Percentiles rank a stretch among this genome's conserved stretches.
These are phyloP conservation scores for Mus minutoides DNA, from an alignment of 2,797 vertebrate genomes.

Conservation along the genomic window DNA sequence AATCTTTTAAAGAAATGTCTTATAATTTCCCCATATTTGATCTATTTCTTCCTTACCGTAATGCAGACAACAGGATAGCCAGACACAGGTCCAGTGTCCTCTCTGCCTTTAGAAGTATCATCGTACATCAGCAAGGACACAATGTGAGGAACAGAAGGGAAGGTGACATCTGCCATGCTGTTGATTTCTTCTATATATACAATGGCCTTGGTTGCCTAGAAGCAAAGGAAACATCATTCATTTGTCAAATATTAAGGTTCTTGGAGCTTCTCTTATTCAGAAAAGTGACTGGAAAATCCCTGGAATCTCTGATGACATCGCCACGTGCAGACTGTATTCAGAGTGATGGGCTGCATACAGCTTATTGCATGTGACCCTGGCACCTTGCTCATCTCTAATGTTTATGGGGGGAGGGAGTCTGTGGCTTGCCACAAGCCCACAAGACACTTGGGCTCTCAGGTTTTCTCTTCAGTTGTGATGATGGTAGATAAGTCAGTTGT, in stretches of 20 bases:
- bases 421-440: neutral
- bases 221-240: neutral
- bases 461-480: neutral
- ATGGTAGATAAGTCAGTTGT: neutral
- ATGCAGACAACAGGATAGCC: constrained; percentile 96
- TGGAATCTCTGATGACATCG: neutral
- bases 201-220: constrained; percentile 93
- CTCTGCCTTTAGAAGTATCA: constrained; percentile 86
- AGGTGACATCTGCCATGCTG: constrained; percentile 96
- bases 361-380: neutral
- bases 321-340: fast-evolving
- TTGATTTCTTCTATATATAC: constrained; percentile 96
- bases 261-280: neutral
- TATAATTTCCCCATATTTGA: neutral
- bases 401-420: neutral
- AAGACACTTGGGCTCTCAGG: neutral
- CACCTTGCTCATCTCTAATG: neutral
- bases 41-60: constrained; percentile 89
- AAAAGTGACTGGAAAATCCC: neutral
- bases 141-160: constrained; percentile 94
- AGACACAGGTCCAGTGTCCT: constrained; percentile 88
- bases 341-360: neutral
- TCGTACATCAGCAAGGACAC: constrained; percentile 94
- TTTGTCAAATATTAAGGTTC: neutral
- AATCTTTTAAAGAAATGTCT: neutral